These are phyloP conservation scores for Helicoverpa assulta DNA, from an alignment of 2,888 invertebrate species.

Conservation along the genomic window DNA sequence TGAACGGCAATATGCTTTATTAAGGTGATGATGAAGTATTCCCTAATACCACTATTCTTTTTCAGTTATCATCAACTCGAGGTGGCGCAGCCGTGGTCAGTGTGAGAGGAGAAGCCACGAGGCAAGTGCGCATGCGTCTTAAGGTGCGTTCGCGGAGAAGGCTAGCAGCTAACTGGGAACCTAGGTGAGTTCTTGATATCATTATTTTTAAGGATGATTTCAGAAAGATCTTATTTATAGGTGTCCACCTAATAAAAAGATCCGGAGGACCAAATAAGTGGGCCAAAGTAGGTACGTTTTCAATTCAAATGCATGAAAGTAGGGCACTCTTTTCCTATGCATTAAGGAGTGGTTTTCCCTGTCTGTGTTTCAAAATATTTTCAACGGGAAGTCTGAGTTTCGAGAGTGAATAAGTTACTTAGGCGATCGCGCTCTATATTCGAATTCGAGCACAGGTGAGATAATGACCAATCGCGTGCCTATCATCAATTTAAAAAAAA, in stretches of 20 bases:
- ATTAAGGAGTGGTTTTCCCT: no score
- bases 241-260: not conserved
- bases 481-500: not conserved
- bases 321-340: no score
- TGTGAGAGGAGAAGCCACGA: slow-evolving; percentile 80
- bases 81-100: slow-evolving; percentile 83
- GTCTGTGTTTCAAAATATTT: no score
- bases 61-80: slow-evolving; percentile 77
- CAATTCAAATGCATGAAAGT: no score
- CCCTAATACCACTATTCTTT: slow-evolving; percentile 26
- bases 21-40: not conserved
- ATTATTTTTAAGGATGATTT: not conserved
- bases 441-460: no score
- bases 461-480: no score
- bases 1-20: no score
- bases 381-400: no score
- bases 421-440: no score
- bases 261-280: not conserved
- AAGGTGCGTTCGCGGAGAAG: slow-evolving; percentile 80
- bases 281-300: not conserved
- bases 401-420: no score
- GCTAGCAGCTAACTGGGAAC: slow-evolving; percentile 85
- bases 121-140: slow-evolving; percentile 79
- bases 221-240: not conserved
- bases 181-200: slow-evolving; percentile 73